Base-by-base conservation (phyloP, 2,797 vertebrate species). In the Sebastiscus albofasciatus region DNA sequence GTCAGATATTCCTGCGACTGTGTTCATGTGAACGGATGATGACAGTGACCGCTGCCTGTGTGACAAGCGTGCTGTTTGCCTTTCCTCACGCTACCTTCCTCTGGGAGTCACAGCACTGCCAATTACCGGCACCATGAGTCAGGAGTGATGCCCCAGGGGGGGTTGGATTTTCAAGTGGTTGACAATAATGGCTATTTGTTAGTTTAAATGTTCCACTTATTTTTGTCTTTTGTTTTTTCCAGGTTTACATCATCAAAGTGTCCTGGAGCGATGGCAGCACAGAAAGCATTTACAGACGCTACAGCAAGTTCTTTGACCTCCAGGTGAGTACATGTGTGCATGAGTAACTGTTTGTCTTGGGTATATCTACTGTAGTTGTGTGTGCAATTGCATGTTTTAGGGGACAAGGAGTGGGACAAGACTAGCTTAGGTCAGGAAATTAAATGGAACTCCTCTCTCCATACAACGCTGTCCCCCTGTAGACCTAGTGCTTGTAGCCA, bases 231-330 rank as follows among this genome's bases (percentile, higher is more conserved):
- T 27, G 77, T 49, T 67, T 83, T 81, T 84, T 72, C 0, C 92
- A 99, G 98, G 98, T 99, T 87, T 99, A 99, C 93, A 98, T 99
- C 92, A 99, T 99, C 93, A 98, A 97, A 90, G 98, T 99, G 82
- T 97, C 89, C n/a, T 99, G 98, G 99, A 98, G 98, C 80, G 98
- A 97, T 92, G 97, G 97, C 85, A 96, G 96, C 81, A 98, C 97
- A 0, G 98, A 99, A 91, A 94, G 96, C 93, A 99, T 99, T 88
- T 99, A 96, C 94, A 96, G 99, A 39, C 97, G 99, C 81, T 99
- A 99, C 95, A 99, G 99, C 97, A 99, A 99, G 83, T 99, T 99
- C 95, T 99, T 99, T 60, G 98, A 99, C 92, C 95, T 99, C 77
- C 99, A 99, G 97, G 99, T 99, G 82, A 94, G 96, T 66, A 13